phyloP scores from a whole-genome alignment of 2,797 vertebrate genomes.

The Chelon auratus region DNA sequence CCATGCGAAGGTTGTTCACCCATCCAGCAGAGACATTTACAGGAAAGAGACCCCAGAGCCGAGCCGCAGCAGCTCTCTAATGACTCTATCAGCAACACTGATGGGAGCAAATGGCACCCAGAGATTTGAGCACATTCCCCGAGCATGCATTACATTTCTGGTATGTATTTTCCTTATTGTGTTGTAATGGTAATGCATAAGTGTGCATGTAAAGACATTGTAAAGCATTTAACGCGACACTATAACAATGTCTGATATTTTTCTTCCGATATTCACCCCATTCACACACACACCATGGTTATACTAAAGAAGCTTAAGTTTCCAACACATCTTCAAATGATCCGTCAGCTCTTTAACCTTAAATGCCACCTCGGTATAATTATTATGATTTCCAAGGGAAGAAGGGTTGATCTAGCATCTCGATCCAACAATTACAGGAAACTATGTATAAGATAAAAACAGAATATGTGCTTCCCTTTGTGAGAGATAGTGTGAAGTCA shows the following conservation, averaged over 20 bases:
- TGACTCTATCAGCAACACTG: slow-evolving; percentile 89
- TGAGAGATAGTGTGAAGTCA: slow-evolving; percentile 76
- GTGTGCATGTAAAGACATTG: slow-evolving; percentile 48
- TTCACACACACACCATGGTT: neutral
- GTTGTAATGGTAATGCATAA: slow-evolving; percentile 53
- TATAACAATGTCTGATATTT: slow-evolving; percentile 11
- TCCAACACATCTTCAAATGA: slow-evolving; percentile 45
- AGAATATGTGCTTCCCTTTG: slow-evolving; percentile 77
- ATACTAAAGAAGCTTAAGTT: slow-evolving; percentile 24
- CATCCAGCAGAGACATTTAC: slow-evolving; percentile 85
- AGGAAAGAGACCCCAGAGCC: slow-evolving; percentile 83
- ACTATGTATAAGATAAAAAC: slow-evolving; percentile 77
- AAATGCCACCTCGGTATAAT: slow-evolving; percentile 56
- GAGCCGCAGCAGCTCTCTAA: slow-evolving; percentile 85
- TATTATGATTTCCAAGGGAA: slow-evolving; percentile 67
- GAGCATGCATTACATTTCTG: slow-evolving; percentile 86
- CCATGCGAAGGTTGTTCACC: slow-evolving; percentile 78
- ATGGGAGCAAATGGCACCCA: slow-evolving; percentile 91
- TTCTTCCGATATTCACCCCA: slow-evolving; percentile 1
- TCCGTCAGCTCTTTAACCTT: slow-evolving; percentile 56
- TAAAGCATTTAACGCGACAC: slow-evolving; percentile 46
- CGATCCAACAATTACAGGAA: slow-evolving; percentile 80
- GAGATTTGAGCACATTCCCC: slow-evolving; percentile 88
- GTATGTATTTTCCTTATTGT: slow-evolving; percentile 69
- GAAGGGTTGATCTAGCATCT: slow-evolving; percentile 62